A percentile compares a stretch with the other conserved stretches of the same genome.
Evolutionary conservation across 2,797 vertebrate genomes (phyloP).

Genomic region (Alexandromys oeconomus): DNA sequence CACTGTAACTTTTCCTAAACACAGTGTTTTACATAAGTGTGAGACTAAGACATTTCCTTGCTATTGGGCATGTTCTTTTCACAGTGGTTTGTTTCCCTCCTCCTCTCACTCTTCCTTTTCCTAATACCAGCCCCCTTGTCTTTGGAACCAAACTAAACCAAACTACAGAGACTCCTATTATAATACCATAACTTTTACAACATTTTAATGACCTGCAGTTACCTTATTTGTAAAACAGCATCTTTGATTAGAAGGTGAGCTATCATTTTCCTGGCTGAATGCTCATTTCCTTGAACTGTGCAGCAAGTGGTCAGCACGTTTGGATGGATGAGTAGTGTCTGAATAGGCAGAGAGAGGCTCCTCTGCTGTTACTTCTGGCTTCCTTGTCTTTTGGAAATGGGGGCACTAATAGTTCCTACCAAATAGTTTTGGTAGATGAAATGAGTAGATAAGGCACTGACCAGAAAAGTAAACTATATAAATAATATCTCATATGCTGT

Average conservation of each 20-base stretch:
- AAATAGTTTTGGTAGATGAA: slow-evolving; percentile 23
- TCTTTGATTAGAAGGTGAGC: neutral
- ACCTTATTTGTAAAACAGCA: slow-evolving; percentile 29
- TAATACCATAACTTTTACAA: neutral
- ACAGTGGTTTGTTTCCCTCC: neutral
- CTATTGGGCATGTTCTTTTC: neutral
- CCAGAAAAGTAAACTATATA: neutral
- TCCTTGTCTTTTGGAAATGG: slow-evolving; percentile 36
- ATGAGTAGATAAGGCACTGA: slow-evolving; percentile 5
- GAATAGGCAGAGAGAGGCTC: neutral
- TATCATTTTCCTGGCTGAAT: neutral
- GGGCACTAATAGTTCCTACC: neutral
- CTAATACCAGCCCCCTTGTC: neutral
- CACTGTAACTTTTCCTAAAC: slow-evolving; percentile 7
- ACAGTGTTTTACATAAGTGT: neutral
- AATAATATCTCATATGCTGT: neutral
- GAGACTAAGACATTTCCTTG: slow-evolving; percentile 10
- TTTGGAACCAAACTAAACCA: slow-evolving; percentile 7
- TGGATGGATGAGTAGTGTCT: slow-evolving; percentile 11
- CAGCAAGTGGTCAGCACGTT: neutral
- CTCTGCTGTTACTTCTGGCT: neutral
- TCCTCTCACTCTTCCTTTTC: neutral
- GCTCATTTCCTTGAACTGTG: slow-evolving; percentile 3
- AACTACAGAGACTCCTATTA: neutral
- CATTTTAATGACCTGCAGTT: neutral